These are phyloP conservation scores for Forbesichthys agassizii DNA, from an alignment of 2,113 vertebrate species.

Conservation along the genomic window DNA sequence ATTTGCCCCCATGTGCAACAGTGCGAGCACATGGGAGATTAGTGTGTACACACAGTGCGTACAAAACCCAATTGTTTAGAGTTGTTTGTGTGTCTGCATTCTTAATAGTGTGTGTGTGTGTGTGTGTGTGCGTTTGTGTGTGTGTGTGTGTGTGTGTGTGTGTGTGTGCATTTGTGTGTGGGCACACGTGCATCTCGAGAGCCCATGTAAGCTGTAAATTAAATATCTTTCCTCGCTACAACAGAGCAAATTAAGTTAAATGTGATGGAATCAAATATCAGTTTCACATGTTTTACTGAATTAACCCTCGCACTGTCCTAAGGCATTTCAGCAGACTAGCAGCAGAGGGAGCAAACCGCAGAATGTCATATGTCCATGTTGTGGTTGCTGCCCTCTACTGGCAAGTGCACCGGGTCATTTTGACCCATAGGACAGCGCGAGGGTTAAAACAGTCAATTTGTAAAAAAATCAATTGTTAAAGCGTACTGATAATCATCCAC, in stretches of 20 bases:
- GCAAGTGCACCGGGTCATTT: too few relatives aligned
- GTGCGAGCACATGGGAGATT: too few relatives aligned
- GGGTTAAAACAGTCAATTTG: not conserved
- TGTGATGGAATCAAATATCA: constrained; percentile 6
- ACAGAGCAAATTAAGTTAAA: constrained; percentile 3
- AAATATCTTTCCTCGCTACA: constrained; percentile 2
- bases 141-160: not conserved
- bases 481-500: too few relatives aligned
- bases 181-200: not conserved
- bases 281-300: not conserved
- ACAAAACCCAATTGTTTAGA: too few relatives aligned
- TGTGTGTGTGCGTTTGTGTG: constrained; percentile 3
- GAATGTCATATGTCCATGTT: too few relatives aligned
- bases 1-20: too few relatives aligned
- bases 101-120: constrained; percentile 13
- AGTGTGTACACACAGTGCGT: too few relatives aligned
- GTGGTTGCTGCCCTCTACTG: too few relatives aligned
- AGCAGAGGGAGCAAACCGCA: too few relatives aligned
- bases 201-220: not conserved
- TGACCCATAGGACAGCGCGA: too few relatives aligned
- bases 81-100: not conserved
- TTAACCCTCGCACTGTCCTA: too few relatives aligned
- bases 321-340: too few relatives aligned
- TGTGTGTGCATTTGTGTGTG: constrained; percentile 2
- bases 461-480: not conserved